phyloP scores from a whole-genome alignment of 2,888 invertebrate genomes.

The Leptarthrus brevirostris region DNA sequence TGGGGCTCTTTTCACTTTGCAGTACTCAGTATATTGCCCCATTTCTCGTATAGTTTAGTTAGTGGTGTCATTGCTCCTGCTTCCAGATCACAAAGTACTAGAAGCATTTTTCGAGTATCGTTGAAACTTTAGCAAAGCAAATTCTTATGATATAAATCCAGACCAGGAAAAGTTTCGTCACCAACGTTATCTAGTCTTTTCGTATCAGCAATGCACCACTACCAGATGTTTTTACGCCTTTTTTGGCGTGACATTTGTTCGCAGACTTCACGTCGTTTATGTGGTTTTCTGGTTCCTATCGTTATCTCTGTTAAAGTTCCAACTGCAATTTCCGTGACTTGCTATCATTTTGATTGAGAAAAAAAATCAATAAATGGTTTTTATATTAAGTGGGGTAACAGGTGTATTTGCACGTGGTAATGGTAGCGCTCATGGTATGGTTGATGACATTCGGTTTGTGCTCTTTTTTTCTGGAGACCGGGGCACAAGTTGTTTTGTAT shows the following conservation, averaged over 20 bases:
- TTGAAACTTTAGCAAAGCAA: no score
- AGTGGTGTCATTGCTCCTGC: background rate
- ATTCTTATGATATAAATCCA: no score
- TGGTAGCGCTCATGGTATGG: no score
- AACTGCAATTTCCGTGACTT: constrained; percentile 8
- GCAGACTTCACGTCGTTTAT: background rate
- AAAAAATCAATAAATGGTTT: constrained; percentile 21
- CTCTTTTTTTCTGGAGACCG: no score
- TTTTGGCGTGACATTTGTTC: constrained; percentile 13
- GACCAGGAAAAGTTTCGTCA: no score
- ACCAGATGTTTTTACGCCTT: constrained; percentile 27
- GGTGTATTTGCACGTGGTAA: no score
- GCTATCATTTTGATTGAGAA: constrained; percentile 8
- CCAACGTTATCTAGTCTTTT: background rate
- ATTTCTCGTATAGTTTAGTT: background rate
- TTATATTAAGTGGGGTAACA: background rate
- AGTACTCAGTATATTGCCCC: constrained; percentile 5
- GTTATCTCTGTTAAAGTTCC: background rate
- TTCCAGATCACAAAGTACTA: background rate
- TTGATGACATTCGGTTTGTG: no score
- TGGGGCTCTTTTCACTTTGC: constrained; percentile 2
- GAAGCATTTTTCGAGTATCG: background rate
- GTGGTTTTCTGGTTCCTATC: background rate
- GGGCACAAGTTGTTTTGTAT: no score
- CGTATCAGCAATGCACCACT: background rate